phyloP scores from a whole-genome alignment of 2,888 invertebrate species.

The Ditula angustiorana region DNA sequence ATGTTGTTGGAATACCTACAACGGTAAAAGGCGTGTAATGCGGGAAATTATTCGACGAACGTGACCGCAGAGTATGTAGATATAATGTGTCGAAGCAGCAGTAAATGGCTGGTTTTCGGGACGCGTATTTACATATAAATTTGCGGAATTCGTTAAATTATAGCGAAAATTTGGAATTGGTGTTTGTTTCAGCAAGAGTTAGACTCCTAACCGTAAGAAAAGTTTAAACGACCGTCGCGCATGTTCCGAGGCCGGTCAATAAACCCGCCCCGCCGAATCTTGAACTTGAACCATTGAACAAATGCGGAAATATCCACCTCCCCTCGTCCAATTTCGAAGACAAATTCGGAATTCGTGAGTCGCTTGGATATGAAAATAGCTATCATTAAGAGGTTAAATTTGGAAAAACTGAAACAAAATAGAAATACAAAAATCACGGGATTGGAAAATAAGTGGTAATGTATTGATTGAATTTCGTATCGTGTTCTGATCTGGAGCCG shows the following conservation, averaged over 20 bases:
- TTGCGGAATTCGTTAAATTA: slow-evolving; percentile 10
- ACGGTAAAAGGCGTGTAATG: slow-evolving; percentile 42
- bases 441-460: slow-evolving; percentile 34
- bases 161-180: neutral
- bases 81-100: slow-evolving; percentile 2
- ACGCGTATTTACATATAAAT: neutral
- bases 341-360: slow-evolving; percentile 46
- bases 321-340: slow-evolving; percentile 53
- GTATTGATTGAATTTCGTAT: slow-evolving; percentile 30
- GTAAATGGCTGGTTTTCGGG: neutral
- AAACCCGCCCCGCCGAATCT: slow-evolving; percentile 69
- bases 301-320: slow-evolving; percentile 56
- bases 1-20: slow-evolving; percentile 49
- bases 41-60: slow-evolving; percentile 44
- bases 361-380: slow-evolving; percentile 8
- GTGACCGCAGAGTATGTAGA: slow-evolving; percentile 31
- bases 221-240: slow-evolving; percentile 60
- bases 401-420: slow-evolving; percentile 10
- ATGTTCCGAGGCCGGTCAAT: slow-evolving; percentile 73
- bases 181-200: neutral
- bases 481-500: slow-evolving; percentile 23
- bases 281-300: slow-evolving; percentile 79
- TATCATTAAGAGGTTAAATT: slow-evolving; percentile 4
- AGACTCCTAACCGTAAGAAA: slow-evolving; percentile 44
- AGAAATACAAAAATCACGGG: slow-evolving; percentile 22